phyloP scores from a whole-genome alignment of 2,888 invertebrate species.

The Acanthosepion esculentum region DNA sequence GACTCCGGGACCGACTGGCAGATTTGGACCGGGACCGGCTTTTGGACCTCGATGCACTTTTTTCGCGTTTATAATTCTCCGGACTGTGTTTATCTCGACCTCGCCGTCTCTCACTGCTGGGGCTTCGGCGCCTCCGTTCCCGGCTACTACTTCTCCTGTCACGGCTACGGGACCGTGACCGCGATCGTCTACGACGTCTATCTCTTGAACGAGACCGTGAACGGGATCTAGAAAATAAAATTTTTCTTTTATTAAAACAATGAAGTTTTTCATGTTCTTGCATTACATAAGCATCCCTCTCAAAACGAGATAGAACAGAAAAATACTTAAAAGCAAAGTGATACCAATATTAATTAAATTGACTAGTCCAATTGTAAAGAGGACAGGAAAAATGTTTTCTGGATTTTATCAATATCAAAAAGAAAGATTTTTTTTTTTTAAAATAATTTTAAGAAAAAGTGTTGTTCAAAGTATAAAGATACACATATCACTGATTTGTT shows the following conservation, averaged over 20 bases:
- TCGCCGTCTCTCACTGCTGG: conserved; percentile 44
- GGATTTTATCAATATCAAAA: too few relatives aligned
- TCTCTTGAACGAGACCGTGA: conserved; percentile 52
- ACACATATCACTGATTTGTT: too few relatives aligned
- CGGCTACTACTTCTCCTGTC: conserved; percentile 50
- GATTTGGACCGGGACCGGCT: conserved; percentile 48
- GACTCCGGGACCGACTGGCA: conserved; percentile 48
- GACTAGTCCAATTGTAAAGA: too few relatives aligned
- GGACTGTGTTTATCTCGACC: conserved; percentile 42
- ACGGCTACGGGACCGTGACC: conserved; percentile 48
- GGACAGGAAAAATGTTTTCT: too few relatives aligned
- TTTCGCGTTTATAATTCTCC: background rate
- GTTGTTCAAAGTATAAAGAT: too few relatives aligned
- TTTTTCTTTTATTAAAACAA: background rate
- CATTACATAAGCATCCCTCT: too few relatives aligned
- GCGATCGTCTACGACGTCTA: conserved; percentile 50
- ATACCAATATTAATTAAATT: too few relatives aligned
- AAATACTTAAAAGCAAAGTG: too few relatives aligned
- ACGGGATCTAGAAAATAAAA: background rate
- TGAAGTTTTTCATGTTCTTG: too few relatives aligned
- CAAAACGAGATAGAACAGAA: too few relatives aligned
- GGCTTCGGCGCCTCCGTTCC: conserved; percentile 50
- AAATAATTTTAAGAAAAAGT: too few relatives aligned
- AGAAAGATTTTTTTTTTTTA: too few relatives aligned
- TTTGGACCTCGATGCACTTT: conserved; percentile 46